Evolutionary conservation across 2,888 invertebrate species (phyloP), one percentile per base, ranked within the genome.

Genomic region (Criorhina ranunculi): DNA sequence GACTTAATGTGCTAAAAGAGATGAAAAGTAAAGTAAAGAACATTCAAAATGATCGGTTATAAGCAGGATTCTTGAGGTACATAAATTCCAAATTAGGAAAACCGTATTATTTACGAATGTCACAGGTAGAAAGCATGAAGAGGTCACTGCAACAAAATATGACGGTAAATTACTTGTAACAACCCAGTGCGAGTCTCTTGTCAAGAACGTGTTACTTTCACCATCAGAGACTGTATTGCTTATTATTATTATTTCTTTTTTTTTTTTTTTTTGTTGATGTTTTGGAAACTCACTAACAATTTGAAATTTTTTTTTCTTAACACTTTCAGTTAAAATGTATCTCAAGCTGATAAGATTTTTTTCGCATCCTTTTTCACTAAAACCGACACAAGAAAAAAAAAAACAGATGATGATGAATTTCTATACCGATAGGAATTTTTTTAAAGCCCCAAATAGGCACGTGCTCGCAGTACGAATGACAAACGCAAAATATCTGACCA

Each of bases 381-480:
- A 33, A 66, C 66, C 79, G 64, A 64, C 42, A 46, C 42, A 46
- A 5, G 19, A 66, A 64, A 29, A 59, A 19, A 35, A 24, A 40
- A 49, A 46, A 8, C n/a, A 60, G 19, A 46, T 15, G 24, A 40
- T 59, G 8, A n/a, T 37, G 53, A 46, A 78, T 64, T 73, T 75
- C 49, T 60, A 24, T 24, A 83, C 78, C 75, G 85, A 76, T 86
- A 83, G 86, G 40, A 72, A 76, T 67, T 82, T 83, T 51, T 83
- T 51, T 72, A 15, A 49, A 83, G 53, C 42, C 80, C 57, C 87
- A 88, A 88, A 88, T 87, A 88, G 89, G 88, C 90, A 91, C 91
- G 91, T 91, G 91, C 90, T 91, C 89, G 90, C 91, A 88, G 90
- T 89, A 89, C 90, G 90, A 91, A 89, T 90, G 91, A 90, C 90